phyloP scores from a whole-genome alignment of 2,888 invertebrate species.

The Amphipyra berbera region DNA sequence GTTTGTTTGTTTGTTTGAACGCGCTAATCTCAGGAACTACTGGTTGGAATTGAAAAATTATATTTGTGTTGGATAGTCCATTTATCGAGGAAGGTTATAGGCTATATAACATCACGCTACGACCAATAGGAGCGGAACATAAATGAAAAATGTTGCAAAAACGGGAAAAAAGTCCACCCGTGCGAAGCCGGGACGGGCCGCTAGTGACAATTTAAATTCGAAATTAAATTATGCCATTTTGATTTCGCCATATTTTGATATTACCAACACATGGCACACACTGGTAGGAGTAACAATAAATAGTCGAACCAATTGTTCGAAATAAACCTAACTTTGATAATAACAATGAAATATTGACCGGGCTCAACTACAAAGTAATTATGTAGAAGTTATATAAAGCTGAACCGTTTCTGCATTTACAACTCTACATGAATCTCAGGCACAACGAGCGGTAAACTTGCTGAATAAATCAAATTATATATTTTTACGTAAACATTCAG shows the following conservation, averaged over 20 bases:
- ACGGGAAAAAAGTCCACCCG: no score
- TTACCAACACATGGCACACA: slow-evolving; percentile 50
- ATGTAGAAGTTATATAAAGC: slow-evolving; percentile 56
- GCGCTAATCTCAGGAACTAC: no score
- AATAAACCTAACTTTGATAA: slow-evolving; percentile 64
- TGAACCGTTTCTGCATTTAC: slow-evolving; percentile 53
- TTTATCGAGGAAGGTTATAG: no score
- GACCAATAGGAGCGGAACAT: no score
- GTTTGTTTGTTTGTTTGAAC: no score
- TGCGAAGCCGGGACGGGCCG: no score
- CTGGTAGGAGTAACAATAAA: slow-evolving; percentile 49
- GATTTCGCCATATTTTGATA: slow-evolving; percentile 20
- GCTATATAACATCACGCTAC: no score
- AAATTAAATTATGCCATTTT: slow-evolving; percentile 1
- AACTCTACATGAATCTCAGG: slow-evolving; percentile 49
- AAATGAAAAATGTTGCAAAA: no score
- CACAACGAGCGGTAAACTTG: slow-evolving; percentile 45
- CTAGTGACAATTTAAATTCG: no score
- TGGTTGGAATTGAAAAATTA: no score
- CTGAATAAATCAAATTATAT: slow-evolving; percentile 49
- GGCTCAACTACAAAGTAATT: slow-evolving; percentile 53
- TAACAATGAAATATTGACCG: slow-evolving; percentile 65
- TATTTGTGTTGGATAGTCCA: no score
- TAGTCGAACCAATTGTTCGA: slow-evolving; percentile 52
- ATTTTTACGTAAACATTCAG: slow-evolving; percentile 38